A percentile compares a stretch with the other conserved stretches of the same genome.
Evolutionary conservation across 2,888 invertebrate genomes (phyloP).

Genomic region (Cheilosia pagana): DNA sequence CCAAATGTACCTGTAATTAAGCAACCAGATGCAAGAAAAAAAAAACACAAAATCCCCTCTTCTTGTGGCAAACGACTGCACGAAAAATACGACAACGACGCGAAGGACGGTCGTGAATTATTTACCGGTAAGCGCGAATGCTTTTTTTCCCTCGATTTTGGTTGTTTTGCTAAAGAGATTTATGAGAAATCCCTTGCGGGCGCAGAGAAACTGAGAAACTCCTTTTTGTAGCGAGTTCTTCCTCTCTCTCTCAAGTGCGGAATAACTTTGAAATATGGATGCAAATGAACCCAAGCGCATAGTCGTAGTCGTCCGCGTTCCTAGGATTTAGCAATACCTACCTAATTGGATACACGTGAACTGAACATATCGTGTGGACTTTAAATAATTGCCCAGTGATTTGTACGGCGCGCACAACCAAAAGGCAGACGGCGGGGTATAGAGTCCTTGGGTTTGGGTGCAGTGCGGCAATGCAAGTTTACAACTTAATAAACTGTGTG

Average conservation of each 20-base stretch:
- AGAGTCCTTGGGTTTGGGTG: not conserved
- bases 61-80: not conserved
- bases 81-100: conserved; percentile 12
- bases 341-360: conserved; percentile 23
- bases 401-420: not conserved
- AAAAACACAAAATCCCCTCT: not conserved
- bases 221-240: not conserved
- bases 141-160: not conserved
- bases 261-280: conserved; percentile 28
- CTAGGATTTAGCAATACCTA: conserved; percentile 9
- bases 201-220: conserved; percentile 5
- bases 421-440: not conserved
- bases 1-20: conserved; percentile 20
- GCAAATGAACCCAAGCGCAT: conserved; percentile 14
- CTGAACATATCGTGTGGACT: conserved; percentile 20
- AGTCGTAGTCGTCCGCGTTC: conserved; percentile 7
- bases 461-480: not conserved
- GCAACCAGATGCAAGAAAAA: not conserved
- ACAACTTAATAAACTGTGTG: conserved; percentile 1
- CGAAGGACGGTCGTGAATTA: conserved; percentile 12
- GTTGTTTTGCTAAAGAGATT: conserved; percentile 1
- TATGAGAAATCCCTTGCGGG: conserved; percentile 9
- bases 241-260: not conserved
- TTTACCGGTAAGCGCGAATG: conserved; percentile 14
- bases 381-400: conserved; percentile 14